Percentiles rank a stretch among this genome's conserved stretches.
These are phyloP conservation scores for Melanotaenia pygmaea DNA, from an alignment of 2,797 vertebrate genomes.

Conservation along the genomic window DNA sequence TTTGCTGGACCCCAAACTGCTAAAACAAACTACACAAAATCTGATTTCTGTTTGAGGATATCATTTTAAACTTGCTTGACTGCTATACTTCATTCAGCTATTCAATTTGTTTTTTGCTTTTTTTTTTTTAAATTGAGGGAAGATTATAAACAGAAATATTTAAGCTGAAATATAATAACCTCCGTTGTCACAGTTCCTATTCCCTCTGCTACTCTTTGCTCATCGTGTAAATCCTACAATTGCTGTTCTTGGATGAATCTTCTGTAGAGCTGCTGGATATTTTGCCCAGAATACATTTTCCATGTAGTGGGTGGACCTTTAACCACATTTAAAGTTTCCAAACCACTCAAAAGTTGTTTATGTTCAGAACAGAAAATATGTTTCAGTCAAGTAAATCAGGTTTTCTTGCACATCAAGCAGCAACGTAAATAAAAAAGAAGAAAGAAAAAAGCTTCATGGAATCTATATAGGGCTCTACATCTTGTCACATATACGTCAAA, in stretches of 20 bases:
- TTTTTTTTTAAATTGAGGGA: neutral
- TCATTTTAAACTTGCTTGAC: neutral
- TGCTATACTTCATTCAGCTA: neutral
- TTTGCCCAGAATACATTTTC: neutral
- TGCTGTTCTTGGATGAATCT: slow-evolving; percentile 2
- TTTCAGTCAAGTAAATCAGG: neutral
- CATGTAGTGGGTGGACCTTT: neutral
- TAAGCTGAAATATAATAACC: slow-evolving; percentile 8
- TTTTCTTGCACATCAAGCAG: too few species aligned
- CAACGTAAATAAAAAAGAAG: too few species aligned
- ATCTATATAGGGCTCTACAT: too few species aligned
- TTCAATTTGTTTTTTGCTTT: neutral
- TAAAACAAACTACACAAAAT: neutral
- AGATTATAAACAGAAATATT: neutral
- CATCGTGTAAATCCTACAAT: neutral
- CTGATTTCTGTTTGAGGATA: neutral
- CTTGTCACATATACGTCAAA: too few species aligned
- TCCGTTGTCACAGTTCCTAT: neutral
- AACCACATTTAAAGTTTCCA: neutral
- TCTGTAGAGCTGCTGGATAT: neutral
- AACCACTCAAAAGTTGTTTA: neutral
- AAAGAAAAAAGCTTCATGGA: too few species aligned
- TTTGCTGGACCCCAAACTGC: neutral
- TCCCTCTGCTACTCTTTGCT: neutral
- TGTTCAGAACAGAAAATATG: neutral